phyloP scores from a whole-genome alignment of 2,797 vertebrate genomes.

The Synanceia verrucosa region DNA sequence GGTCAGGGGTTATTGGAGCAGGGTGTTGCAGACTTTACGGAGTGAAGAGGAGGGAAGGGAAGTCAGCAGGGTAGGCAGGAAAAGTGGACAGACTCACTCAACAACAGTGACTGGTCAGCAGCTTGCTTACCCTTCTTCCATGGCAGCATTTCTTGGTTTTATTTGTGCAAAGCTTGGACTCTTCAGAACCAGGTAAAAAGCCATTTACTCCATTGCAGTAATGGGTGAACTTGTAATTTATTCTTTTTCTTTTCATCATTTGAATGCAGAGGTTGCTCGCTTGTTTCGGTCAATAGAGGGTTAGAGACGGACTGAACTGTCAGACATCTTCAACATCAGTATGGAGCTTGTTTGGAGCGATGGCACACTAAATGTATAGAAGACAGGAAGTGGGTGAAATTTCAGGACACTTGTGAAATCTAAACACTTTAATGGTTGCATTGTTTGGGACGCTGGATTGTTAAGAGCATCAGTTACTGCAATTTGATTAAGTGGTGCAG shows the following conservation, averaged over 20 bases:
- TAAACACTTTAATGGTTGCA: conserved; percentile 4
- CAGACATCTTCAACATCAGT: neutral
- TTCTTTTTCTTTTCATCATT: neutral
- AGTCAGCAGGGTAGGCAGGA: conserved; percentile 82
- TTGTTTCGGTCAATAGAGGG: neutral
- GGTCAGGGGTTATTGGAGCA: conserved; percentile 94
- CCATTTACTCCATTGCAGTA: neutral
- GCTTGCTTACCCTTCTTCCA: conserved; percentile 44
- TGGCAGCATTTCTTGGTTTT: conserved; percentile 11
- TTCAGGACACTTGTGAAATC: conserved; percentile 35
- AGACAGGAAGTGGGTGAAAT: conserved; percentile 32
- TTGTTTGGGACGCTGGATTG: conserved; percentile 30
- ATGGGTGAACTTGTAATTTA: neutral
- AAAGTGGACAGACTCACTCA: conserved; percentile 77
- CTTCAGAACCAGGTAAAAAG: conserved; percentile 70
- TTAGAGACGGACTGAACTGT: neutral
- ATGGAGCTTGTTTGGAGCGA: neutral
- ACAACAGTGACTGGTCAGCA: conserved; percentile 74
- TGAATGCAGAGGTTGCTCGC: neutral
- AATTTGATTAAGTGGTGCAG: neutral
- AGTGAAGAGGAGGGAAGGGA: conserved; percentile 76
- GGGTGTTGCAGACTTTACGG: conserved; percentile 86
- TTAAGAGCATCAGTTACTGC: conserved; percentile 3
- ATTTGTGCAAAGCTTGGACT: conserved; percentile 53
- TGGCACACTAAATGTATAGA: conserved; percentile 3